Evolutionary conservation across 2,797 vertebrate genomes (phyloP).

Genomic region (Tympanoctomys barrerae): DNA sequence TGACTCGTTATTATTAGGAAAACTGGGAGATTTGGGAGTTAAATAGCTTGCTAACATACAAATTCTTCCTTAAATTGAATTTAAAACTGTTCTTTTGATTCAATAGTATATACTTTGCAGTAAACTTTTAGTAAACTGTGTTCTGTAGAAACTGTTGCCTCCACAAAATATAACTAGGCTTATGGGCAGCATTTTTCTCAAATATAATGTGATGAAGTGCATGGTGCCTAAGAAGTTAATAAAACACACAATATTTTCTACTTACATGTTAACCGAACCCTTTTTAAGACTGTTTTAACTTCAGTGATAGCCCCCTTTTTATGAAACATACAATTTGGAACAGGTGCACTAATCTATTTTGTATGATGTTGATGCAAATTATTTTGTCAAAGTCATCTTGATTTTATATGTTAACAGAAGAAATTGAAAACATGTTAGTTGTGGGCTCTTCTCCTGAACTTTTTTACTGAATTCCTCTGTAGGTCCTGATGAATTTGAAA

Average conservation of each 20-base stretch:
- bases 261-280: background rate
- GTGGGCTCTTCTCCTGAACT: background rate
- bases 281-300: conserved; percentile 38
- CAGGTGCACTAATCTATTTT: conserved; percentile 17
- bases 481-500: conserved; percentile 57
- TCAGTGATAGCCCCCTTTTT: background rate
- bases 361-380: conserved; percentile 7
- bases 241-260: background rate
- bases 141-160: background rate
- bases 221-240: background rate
- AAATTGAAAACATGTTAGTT: conserved; percentile 26
- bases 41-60: conserved; percentile 11
- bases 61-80: conserved; percentile 30
- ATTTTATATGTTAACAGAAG: conserved; percentile 48
- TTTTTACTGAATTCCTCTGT: background rate
- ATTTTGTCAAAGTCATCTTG: conserved; percentile 58
- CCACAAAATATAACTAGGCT: background rate
- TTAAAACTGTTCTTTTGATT: conserved; percentile 28
- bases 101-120: background rate
- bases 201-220: background rate
- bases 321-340: conserved; percentile 52
- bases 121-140: background rate
- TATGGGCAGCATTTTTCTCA: background rate
- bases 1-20: conserved; percentile 30
- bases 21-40: background rate